phyloP scores from a whole-genome alignment of 2,113 vertebrate genomes.

The Peromyscus californicus region DNA sequence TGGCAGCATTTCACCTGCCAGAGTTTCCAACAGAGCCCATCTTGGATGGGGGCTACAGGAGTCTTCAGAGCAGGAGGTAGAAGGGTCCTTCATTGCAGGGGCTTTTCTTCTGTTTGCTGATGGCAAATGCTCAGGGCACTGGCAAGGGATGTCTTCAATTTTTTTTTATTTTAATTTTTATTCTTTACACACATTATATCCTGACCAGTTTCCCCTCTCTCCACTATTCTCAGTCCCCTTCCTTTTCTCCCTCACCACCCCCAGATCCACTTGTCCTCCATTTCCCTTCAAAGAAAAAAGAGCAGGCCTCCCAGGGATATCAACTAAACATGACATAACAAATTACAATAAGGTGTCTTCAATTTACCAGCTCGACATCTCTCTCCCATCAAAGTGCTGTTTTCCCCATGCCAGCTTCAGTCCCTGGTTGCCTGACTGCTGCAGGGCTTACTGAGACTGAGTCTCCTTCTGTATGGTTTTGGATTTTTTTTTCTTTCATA shows the following conservation, averaged over 20 bases:
- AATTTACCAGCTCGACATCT: background rate
- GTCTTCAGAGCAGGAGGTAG: background rate
- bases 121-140: background rate
- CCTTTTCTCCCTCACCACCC: background rate
- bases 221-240: background rate
- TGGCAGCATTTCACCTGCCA: background rate
- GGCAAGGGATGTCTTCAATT: background rate
- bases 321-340: background rate
- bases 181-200: background rate
- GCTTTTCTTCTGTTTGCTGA: background rate
- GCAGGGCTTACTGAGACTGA: background rate
- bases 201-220: background rate
- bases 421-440: background rate
- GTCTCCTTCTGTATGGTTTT: background rate
- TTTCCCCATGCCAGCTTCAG: background rate
- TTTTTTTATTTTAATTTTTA: background rate
- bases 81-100: fast-evolving
- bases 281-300: background rate
- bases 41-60: background rate
- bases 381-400: background rate
- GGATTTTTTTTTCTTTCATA: too few relatives aligned
- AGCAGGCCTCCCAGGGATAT: background rate
- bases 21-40: background rate
- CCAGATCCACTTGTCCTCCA: background rate
- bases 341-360: background rate